Base-by-base conservation (phyloP, 2,888 invertebrate genomes). In the Phaonia tiefii region DNA sequence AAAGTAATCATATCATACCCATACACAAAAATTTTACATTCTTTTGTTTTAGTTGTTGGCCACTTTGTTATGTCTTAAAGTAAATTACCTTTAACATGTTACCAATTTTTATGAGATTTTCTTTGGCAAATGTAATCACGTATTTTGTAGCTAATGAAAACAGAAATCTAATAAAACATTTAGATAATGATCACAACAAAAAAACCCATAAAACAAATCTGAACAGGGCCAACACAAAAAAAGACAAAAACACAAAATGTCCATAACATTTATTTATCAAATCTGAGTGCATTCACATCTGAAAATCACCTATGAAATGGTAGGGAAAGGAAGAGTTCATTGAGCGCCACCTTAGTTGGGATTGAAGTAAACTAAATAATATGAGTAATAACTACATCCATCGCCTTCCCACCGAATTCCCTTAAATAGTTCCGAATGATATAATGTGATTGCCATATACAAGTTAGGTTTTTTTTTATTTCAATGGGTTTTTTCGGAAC, bases 81-180 rank as follows among this genome's bases (percentile, higher is more conserved):
- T 13, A 63, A 63, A 63, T 63, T 63, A 39, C 60, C 67, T 56
- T 58, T 72, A 69, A 73, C 67, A 70, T 74, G 77, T 75, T 75
- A 81, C 67, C 63, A 69, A 78, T 75, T 74, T 79, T 76, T 66
- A 71, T 82, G 79, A 49, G 70, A 39, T 71, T 77, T 67, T 56
- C 60, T 75, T 71, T 69, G 74, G 77, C 83, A 81, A 83, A 84
- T 84, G 75, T 72, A 56, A 79, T 83, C 83, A 83, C 84, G 84
- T 84, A 75, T 71, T n/a, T 81, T 75, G 81, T 78, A 73, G 72
- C 75, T 81, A 84, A 84, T 84, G 84, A 82, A 83, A 83, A 83
- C 78, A 78, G 80, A 83, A 82, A 83, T 79, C 78, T 80, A 83
- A 85, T 85, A 85, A 85, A 85, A 84, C 83, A 83, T 78, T 75